These are phyloP conservation scores for Muricea muricata DNA, from an alignment of 92 coral and sea anemone genomes.

Conservation along the genomic window DNA sequence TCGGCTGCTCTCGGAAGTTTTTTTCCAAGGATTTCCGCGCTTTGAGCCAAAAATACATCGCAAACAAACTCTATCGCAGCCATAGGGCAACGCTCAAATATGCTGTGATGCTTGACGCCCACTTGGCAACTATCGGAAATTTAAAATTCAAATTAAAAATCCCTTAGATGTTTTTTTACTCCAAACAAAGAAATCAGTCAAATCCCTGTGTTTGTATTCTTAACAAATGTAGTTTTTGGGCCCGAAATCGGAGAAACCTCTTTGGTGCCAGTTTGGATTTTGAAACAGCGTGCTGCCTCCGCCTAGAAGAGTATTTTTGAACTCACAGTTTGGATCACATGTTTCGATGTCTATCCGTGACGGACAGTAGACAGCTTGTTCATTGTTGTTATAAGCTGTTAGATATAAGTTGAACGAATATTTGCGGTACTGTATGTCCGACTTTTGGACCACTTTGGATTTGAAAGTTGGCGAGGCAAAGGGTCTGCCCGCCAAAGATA, in stretches of 20 bases:
- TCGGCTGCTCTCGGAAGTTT: background rate
- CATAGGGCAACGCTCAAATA: background rate
- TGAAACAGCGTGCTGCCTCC: background rate
- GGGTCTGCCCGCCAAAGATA: constrained; percentile 87
- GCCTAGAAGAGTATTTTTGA: background rate
- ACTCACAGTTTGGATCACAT: background rate
- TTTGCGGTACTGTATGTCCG: constrained; percentile 19
- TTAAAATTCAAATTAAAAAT: background rate
- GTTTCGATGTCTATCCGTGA: too few relatives aligned
- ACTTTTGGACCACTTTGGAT: constrained; percentile 34
- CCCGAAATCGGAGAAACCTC: background rate
- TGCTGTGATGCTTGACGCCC: background rate
- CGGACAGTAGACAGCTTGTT: background rate
- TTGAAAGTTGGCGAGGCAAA: constrained; percentile 85
- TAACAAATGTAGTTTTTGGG: background rate
- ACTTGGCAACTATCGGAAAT: background rate
- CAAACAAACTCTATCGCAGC: background rate
- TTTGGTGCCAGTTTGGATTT: background rate
- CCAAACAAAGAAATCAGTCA: background rate
- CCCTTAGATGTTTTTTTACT: background rate
- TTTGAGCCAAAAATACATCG: background rate
- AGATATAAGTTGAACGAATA: too few relatives aligned
- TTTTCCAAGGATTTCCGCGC: background rate
- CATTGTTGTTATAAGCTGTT: too few relatives aligned
- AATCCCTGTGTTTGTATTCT: background rate